phyloP scores from a whole-genome alignment of 2,888 invertebrate genomes.

The Agriopis marginaria region DNA sequence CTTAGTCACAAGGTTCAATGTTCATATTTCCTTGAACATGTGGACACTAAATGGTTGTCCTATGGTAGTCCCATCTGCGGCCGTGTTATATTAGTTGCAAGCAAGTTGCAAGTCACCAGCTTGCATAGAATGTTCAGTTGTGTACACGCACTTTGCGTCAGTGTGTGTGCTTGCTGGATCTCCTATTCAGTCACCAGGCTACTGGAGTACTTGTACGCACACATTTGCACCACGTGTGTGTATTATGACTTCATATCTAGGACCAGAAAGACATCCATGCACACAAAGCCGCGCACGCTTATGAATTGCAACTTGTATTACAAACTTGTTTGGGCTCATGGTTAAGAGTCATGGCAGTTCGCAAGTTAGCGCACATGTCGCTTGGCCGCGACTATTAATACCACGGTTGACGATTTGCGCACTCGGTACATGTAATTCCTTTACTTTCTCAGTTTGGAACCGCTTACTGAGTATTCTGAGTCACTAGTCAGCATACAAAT shows the following conservation, averaged over 20 bases:
- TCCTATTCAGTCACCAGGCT: neutral
- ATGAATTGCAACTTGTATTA: conserved; percentile 6
- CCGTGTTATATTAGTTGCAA: neutral
- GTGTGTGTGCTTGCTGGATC: neutral
- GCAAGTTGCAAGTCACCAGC: neutral
- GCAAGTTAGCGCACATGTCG: conserved; percentile 33
- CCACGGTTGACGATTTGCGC: conserved; percentile 17
- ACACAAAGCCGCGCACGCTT: neutral
- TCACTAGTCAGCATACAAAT: conserved; percentile 10
- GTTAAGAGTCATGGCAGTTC: conserved; percentile 16
- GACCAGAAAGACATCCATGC: neutral
- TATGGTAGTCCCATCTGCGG: neutral
- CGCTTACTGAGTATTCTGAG: conserved; percentile 8
- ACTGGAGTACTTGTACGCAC: neutral
- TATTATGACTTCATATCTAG: neutral
- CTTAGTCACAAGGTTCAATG: neutral
- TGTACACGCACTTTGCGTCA: neutral
- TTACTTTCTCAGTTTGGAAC: conserved; percentile 21
- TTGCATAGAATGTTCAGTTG: neutral
- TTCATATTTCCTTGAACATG: conserved; percentile 4
- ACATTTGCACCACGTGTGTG: neutral
- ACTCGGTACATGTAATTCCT: conserved; percentile 18
- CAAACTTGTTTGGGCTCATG: conserved; percentile 30
- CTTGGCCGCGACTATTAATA: conserved; percentile 29
- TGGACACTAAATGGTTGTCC: neutral